A percentile compares a stretch with the other conserved stretches of the same genome.
Evolutionary conservation across 2,888 invertebrate genomes (phyloP).

Genomic region (Nemotelus pantherinus): DNA sequence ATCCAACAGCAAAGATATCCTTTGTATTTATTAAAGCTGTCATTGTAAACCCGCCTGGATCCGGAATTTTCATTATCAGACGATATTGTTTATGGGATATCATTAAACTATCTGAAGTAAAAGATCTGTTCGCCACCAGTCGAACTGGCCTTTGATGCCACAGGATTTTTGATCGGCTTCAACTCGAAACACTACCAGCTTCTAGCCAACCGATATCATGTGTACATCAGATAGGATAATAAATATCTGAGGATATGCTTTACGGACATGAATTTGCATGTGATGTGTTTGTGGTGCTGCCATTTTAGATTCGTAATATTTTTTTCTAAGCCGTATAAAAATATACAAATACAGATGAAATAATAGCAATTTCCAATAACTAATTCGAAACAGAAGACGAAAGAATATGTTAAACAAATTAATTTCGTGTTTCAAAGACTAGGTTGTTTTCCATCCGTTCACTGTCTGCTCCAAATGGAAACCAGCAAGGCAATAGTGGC

Average conservation of each 20-base stretch:
- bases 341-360: neutral
- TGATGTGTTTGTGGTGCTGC: neutral
- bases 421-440: too few species aligned
- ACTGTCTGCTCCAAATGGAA: too few species aligned
- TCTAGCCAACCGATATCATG: conserved; percentile 40
- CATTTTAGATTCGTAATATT: neutral
- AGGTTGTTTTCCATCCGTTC: too few species aligned
- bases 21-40: conserved; percentile 50
- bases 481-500: too few species aligned
- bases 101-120: conserved; percentile 51
- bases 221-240: conserved; percentile 48
- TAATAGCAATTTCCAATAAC: neutral
- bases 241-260: conserved; percentile 45
- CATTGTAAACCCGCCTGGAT: conserved; percentile 46
- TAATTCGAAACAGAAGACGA: too few species aligned
- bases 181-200: conserved; percentile 4
- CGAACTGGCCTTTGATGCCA: conserved; percentile 29
- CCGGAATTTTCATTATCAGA: conserved; percentile 51
- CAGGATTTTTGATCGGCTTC: conserved; percentile 32
- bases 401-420: too few species aligned
- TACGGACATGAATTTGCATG: conserved; percentile 28
- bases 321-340: neutral
- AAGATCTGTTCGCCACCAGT: conserved; percentile 46
- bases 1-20: neutral
- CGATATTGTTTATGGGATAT: conserved; percentile 51